A percentile compares a stretch with the other conserved stretches of the same genome.
phyloP scores from a whole-genome alignment of 1,140 invertebrate species.

The Tetramorium parvispinum region DNA sequence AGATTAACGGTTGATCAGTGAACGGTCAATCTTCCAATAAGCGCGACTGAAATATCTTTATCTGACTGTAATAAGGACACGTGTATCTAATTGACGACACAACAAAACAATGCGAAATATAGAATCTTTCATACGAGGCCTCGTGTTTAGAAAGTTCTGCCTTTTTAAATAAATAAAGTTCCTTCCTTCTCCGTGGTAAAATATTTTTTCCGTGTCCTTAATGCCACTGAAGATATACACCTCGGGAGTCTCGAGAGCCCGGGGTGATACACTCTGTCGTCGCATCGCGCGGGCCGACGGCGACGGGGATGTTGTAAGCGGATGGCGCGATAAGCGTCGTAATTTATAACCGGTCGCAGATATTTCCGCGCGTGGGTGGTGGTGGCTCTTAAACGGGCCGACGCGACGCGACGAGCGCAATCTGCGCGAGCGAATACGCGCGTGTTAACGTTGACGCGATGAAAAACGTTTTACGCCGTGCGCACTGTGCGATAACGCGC shows the following conservation, averaged over 20 bases:
- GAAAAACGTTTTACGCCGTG: slow-evolving; percentile 43
- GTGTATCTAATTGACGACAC: neutral
- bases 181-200: neutral
- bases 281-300: neutral
- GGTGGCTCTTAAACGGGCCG: slow-evolving; percentile 36
- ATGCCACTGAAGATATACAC: slow-evolving; percentile 9
- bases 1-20: neutral
- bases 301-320: slow-evolving; percentile 14
- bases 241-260: neutral
- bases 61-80: neutral
- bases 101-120: too few relatives aligned
- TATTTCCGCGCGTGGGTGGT: slow-evolving; percentile 22
- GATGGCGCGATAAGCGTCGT: slow-evolving; percentile 44
- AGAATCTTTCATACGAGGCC: neutral
- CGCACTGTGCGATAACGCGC: slow-evolving; percentile 14
- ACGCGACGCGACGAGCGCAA: slow-evolving; percentile 25
- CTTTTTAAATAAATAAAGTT: neutral
- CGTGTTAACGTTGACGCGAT: slow-evolving; percentile 43
- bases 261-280: slow-evolving; percentile 6
- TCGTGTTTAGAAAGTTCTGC: neutral
- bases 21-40: slow-evolving; percentile 6
- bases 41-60: neutral
- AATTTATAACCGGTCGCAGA: slow-evolving; percentile 59
- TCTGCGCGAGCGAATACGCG: slow-evolving; percentile 38
- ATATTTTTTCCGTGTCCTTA: slow-evolving; percentile 2